Evolutionary conservation across 2,888 invertebrate genomes (phyloP), one percentile per base, ranked within the genome.

Genomic region (Heliconius hortense): DNA sequence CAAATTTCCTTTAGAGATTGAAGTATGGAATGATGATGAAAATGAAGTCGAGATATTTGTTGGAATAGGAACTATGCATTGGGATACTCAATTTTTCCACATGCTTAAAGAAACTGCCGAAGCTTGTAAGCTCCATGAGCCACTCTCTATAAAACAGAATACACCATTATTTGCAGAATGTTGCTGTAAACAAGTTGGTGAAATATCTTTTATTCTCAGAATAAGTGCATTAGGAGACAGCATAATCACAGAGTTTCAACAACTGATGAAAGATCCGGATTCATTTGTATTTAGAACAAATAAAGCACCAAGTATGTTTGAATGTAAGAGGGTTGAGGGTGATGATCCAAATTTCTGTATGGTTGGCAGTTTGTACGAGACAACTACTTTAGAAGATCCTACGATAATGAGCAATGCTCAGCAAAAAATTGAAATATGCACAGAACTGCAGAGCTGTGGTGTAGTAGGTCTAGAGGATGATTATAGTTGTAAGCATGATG

Each of bases 161-260:
- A 86, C 85, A 28, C 84, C 79, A 26, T 80, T 88, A 43, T 87
- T 79, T 76, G 89, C 84, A 13, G 91, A 88, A 82, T 92, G 92
- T 78, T 90, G 90, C 80, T 91, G 90, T 78, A 84, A 77, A 31
- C 86, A 84, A 82, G 87, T 89, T 70, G 95, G 95, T 1, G 90
- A 90, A 79, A 85, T 95, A 21, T 82, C 86, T 11, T 87, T 95
- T 35, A 94, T 94, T 79, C 82, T 95, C 39, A 86, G 95, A 79
- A 79, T 95, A 21, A 94, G 93, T 68, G 92, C 94, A 76, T 89
- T 94, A 69, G 95, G 95, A 13, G 87, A 89, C 18, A 89, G 85
- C 66, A 92, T 95, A 7, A 86, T 86, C 0, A 94, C 94, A 39
- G 93, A 93, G 79, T 94, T 90, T 77, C 94, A 94, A 79, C 92